Conservation (phyloP, 2,113 vertebrate species). For the Hippocampus abdominalis region DNA sequence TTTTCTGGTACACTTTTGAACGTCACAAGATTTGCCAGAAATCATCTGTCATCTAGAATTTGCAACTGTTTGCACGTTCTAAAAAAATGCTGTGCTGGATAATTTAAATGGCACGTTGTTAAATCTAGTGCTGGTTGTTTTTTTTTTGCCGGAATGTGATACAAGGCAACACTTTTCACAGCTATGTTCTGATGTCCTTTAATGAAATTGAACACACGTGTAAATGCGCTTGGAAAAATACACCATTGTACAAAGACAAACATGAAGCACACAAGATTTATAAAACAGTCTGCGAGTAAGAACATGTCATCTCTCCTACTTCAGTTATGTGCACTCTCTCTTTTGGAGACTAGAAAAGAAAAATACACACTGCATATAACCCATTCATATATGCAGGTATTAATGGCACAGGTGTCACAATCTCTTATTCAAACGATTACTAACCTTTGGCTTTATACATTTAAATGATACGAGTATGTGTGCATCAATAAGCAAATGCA, state of each 20-base stretch:
- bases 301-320: slow-evolving; percentile 24
- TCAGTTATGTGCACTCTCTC: background rate
- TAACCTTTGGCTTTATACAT: slow-evolving; percentile 6
- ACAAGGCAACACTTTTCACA: slow-evolving; percentile 79
- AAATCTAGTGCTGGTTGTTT: slow-evolving; percentile 75
- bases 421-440: background rate
- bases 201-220: slow-evolving; percentile 42
- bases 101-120: slow-evolving; percentile 69
- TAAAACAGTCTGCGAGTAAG: slow-evolving; percentile 39
- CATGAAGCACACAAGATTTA: slow-evolving; percentile 41
- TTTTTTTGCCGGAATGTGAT: slow-evolving; percentile 83
- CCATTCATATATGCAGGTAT: background rate
- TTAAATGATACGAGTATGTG: background rate
- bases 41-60: background rate
- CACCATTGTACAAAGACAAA: slow-evolving; percentile 61
- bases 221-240: slow-evolving; percentile 51
- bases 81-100: slow-evolving; percentile 66
- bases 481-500: slow-evolving; percentile 12
- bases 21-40: background rate
- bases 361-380: background rate
- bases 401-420: background rate
- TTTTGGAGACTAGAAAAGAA: background rate
- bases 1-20: slow-evolving; percentile 45
- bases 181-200: slow-evolving; percentile 79
- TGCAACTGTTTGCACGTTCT: slow-evolving; percentile 74